Evolutionary conservation across 2,888 invertebrate species (phyloP), one percentile per base, ranked within the genome.

Genomic region (Cantharis nigra): DNA sequence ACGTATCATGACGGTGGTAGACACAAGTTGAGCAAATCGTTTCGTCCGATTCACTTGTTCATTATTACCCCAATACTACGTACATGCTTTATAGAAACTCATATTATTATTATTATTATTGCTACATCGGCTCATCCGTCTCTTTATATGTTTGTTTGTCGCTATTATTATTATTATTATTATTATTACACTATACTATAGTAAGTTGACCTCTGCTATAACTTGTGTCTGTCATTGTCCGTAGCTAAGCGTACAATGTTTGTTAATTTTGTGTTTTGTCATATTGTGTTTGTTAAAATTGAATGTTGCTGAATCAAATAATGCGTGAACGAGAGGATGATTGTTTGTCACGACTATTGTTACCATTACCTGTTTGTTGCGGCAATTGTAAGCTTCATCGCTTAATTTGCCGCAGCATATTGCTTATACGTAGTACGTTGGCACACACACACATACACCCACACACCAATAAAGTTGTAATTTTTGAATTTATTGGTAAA

Each of bases 161-260:
- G 49, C 49, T 49, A 49, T 33, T 49, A 49, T 33, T 85, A 85
- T 85, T 86, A 30, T 85, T 86, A 30, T 9, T 30, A 30, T 11
- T 30, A 30, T 30, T 30, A 28, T 28, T 28, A 28, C 10, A 30
- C 10, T 30, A 28, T 28, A 30, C 10, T 20, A 20, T 30, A 30
- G 10, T 30, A 26, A 26, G 26, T 26, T 87, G 85, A 23, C 16
- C 83, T 83, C 84, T 86, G 87, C 85, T 87, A 9, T 26, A 87
- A 88, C 89, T 89, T 89, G 89, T 89, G 89, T 89, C 89, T 89
- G 88, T 89, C 89, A 88, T 88, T 88, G 88, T 88, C 87, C 86
- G 88, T 88, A 88, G 89, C 87, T 87, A 86, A 87, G 82, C 84
- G 85, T 85, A 84, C 83, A 84, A 83, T 84, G 84, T 84, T 83